Evolutionary conservation across 2,113 vertebrate species (phyloP), one percentile per base, ranked within the genome.

Genomic region (Ictalurus punctatus): DNA sequence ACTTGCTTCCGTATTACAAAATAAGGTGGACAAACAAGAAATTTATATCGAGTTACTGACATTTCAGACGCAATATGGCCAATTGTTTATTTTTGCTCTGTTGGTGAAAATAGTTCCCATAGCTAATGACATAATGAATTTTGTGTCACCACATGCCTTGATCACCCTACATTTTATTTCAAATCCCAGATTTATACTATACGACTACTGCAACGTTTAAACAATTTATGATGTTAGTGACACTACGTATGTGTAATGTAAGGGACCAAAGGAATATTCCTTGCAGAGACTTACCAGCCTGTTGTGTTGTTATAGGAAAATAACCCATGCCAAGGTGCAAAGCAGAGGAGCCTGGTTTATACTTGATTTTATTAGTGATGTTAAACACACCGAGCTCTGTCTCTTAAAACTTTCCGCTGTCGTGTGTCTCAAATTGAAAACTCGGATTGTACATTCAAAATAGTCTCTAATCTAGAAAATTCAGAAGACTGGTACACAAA

Each of bases 311-410:
- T 81, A 6, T 81, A 30, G 78, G 78, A 81, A 81, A 81, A 21
- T 30, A 56, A 81, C 27, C n/a, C 52, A 81, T 30, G 78, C 78
- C 78, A 81, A 19, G 27, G 16, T 34, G 27, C 7, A 1, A 80
- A 81, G 17, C 8, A 59, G 54, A 58, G 56, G 30, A 82, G 30
- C 19, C 80, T 82, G 56, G 80, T 82, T 82, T 82, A 37, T 82
- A 59, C 80, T 59, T 59, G 54, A 59, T 82, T 82, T 82, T 59
- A 82, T 59, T 30, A 59, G 54, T 82, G 80, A 82, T 82, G 54
- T 59, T 59, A 82, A 30, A 82, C 54, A 59, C 80, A 82, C 30
- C 37, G 19, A 59, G 56, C 80, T 82, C 30, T 56, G 78, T 54
- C 78, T 81, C 78, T n/a, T 54, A 81, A 56, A 81, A 81, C 79